Conservation (phyloP, 2,888 invertebrate species). For the Macrophya annulata region DNA sequence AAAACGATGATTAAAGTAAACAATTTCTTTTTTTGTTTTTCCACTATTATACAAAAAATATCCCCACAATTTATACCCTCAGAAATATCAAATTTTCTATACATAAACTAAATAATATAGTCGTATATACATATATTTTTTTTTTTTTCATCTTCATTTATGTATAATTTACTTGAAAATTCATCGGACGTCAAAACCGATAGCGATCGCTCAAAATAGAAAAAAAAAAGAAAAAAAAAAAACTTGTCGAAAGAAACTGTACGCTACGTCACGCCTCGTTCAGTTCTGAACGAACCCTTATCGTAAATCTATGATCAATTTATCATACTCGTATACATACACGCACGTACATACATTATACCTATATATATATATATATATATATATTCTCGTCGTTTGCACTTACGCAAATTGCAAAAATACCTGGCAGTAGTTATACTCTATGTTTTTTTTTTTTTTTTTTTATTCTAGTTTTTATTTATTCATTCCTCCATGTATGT, state of each 20-base stretch:
- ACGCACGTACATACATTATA: neutral
- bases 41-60: too few species aligned
- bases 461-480: neutral
- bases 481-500: neutral
- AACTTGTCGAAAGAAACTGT: neutral
- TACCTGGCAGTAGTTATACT: neutral
- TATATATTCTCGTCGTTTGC: neutral
- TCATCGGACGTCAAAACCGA: conserved; percentile 6
- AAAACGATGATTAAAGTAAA: neutral
- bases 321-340: neutral
- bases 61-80: too few species aligned
- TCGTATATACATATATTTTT: too few species aligned
- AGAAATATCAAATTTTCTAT: too few species aligned
- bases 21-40: neutral
- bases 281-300: neutral
- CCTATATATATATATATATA: neutral
- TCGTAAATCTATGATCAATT: conserved; percentile 27
- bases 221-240: neutral
- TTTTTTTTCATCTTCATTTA: neutral
- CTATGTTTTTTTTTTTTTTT: neutral
- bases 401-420: conserved; percentile 12
- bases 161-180: neutral
- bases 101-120: too few species aligned
- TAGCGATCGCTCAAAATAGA: neutral
- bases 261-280: conserved; percentile 14